Evolutionary conservation across 2,888 invertebrate genomes (phyloP), one percentile per base, ranked within the genome.

Genomic region (Punctoribates punctum): DNA sequence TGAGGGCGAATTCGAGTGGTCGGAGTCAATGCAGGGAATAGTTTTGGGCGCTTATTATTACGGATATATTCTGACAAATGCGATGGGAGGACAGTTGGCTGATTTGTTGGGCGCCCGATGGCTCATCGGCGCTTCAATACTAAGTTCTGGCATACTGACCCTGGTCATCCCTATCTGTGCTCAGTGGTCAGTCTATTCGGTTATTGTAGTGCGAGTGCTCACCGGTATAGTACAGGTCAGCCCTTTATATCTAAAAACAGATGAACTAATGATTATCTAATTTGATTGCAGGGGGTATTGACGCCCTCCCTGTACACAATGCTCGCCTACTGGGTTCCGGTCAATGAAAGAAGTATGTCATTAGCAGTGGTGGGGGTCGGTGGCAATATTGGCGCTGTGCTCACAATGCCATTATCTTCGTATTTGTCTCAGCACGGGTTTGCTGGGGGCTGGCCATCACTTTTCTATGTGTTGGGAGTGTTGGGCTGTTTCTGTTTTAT

Each of bases 391-490:
- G 77, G 77, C 2, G 62, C 77, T 15, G 48, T 77, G 23, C 29
- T 77, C 3, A 67, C 73, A 23, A 9, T 93, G 89, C 91, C 91
- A 0, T 83, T 90, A 0, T 90, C 90, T 77, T 92, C 92, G 0
- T 82, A 90, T 46, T 85, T 93, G 75, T 90, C 92, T 0, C 86
- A 88, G 48, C 87, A 90, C 9, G 92, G 92, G 54, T 60, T 75
- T 93, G 92, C 93, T 88, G 90, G 83, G 82, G 75, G 83, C 81
- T 77, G 82, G 83, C 3, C 81, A 6, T 90, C 90, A 77, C 89
- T 92, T 62, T 93, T 93, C 83, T 93, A 93, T 82, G 88, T 91
- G 77, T 93, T 93, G 82, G 94, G 93, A 0, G 80, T 73, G 20
- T 74, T 80, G 20, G 82, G 82, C 6, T 74, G 82, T 9, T 70